Evolutionary conservation across 1,140 invertebrate species (phyloP).

Genomic region (Neodiprion fabricii): DNA sequence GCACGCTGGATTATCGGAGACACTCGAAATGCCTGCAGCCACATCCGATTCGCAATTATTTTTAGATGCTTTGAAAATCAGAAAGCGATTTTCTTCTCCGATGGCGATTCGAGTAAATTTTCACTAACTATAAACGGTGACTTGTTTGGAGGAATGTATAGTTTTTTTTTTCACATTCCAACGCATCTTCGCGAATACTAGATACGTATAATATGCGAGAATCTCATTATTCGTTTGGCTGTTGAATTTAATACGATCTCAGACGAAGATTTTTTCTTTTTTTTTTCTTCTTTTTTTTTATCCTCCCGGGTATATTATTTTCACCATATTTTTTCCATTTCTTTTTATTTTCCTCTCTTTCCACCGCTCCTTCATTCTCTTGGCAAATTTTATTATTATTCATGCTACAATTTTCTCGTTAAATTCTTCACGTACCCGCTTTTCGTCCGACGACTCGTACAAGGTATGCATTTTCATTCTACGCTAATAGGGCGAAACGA

Average conservation of each 20-base stretch:
- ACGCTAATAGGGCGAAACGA: neutral
- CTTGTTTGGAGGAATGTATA: neutral
- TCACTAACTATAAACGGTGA: neutral
- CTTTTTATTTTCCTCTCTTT: no score
- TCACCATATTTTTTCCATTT: neutral
- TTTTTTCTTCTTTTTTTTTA: neutral
- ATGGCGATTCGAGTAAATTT: neutral
- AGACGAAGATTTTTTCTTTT: neutral
- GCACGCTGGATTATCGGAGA: no score
- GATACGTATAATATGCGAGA: no score
- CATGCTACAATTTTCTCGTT: neutral
- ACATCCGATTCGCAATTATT: no score
- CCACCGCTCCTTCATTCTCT: neutral
- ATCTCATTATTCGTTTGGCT: no score
- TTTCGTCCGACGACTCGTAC: neutral
- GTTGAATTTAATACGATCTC: neutral
- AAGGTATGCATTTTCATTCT: neutral
- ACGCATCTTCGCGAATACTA: no score
- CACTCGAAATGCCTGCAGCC: no score
- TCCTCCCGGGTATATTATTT: neutral
- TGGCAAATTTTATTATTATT: neutral
- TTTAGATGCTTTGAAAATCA: no score
- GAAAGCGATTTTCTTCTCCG: no score
- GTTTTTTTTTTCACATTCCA: neutral
- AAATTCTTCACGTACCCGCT: neutral